Conservation (phyloP, 2,113 vertebrate species). For the Podarcis raffonei region DNA sequence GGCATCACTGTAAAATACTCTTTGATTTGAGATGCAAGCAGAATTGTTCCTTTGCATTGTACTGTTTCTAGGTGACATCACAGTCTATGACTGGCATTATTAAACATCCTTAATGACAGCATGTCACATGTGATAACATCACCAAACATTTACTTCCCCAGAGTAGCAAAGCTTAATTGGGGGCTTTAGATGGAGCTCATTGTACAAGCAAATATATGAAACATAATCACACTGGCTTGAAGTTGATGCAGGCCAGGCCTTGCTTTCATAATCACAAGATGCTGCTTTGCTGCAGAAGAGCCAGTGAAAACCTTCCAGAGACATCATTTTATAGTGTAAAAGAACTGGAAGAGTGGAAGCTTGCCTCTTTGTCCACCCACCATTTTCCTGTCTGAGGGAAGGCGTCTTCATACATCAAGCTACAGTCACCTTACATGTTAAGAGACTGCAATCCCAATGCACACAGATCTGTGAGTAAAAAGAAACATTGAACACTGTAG, state of each 20-base stretch:
- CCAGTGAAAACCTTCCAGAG: neutral
- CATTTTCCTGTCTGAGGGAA: neutral
- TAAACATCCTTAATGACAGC: slow-evolving; percentile 34
- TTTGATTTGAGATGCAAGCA: slow-evolving; percentile 20
- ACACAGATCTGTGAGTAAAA: neutral
- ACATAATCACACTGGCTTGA: neutral
- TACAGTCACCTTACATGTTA: neutral
- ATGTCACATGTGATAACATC: neutral
- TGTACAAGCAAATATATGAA: slow-evolving; percentile 24
- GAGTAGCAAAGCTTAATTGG: slow-evolving; percentile 38
- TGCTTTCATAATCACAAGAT: neutral
- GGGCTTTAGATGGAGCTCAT: neutral
- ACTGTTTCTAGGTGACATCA: slow-evolving; percentile 30
- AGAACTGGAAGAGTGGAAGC: neutral
- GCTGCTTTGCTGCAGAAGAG: neutral
- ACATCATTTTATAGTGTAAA: slow-evolving; percentile 11
- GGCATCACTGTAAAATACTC: slow-evolving; percentile 13
- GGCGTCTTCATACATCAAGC: neutral
- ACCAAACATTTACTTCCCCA: slow-evolving; percentile 5
- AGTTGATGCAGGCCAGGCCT: slow-evolving; percentile 11
- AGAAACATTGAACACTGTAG: neutral
- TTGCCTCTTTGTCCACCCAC: neutral
- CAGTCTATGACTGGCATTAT: slow-evolving; percentile 27
- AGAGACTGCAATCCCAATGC: neutral
- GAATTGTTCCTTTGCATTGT: slow-evolving; percentile 29